Evolutionary conservation across 2,888 invertebrate genomes (phyloP).

Genomic region (Drosophila subquinaria): DNA sequence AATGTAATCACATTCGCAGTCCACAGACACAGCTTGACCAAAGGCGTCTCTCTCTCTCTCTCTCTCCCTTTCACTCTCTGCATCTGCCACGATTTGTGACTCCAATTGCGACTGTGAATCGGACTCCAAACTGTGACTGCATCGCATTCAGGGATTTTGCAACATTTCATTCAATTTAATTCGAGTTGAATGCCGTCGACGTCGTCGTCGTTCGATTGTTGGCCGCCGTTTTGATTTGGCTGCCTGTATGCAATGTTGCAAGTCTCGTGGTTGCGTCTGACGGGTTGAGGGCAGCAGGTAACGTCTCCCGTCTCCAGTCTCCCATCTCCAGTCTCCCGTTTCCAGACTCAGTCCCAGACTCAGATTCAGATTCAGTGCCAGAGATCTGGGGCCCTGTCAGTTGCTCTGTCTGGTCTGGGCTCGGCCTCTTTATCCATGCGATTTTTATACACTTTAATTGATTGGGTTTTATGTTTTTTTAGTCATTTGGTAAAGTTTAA

Average conservation of each 20-base stretch:
- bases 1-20: conserved; percentile 82
- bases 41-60: conserved; percentile 4
- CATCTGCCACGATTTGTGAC: conserved; percentile 12
- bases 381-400: conserved; percentile 47
- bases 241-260: conserved; percentile 52
- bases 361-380: conserved; percentile 18
- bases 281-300: conserved; percentile 26
- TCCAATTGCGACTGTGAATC: conserved; percentile 12
- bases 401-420: conserved; percentile 51
- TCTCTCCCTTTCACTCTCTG: neutral
- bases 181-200: conserved; percentile 61
- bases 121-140: conserved; percentile 36
- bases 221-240: conserved; percentile 59
- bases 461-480: neutral
- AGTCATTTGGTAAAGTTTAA: neutral
- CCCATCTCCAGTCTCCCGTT: neutral
- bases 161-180: conserved; percentile 76
- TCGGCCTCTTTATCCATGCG: conserved; percentile 42
- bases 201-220: conserved; percentile 52
- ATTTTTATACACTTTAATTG: conserved; percentile 1
- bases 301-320: conserved; percentile 21
- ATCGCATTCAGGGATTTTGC: conserved; percentile 65
- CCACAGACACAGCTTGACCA: conserved; percentile 60
- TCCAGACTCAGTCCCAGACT: conserved; percentile 1
- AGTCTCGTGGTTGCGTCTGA: conserved; percentile 25